Evolutionary conservation across 1,140 invertebrate species (phyloP), one percentile per base, ranked within the genome.

Genomic region (Galleria mellonella): DNA sequence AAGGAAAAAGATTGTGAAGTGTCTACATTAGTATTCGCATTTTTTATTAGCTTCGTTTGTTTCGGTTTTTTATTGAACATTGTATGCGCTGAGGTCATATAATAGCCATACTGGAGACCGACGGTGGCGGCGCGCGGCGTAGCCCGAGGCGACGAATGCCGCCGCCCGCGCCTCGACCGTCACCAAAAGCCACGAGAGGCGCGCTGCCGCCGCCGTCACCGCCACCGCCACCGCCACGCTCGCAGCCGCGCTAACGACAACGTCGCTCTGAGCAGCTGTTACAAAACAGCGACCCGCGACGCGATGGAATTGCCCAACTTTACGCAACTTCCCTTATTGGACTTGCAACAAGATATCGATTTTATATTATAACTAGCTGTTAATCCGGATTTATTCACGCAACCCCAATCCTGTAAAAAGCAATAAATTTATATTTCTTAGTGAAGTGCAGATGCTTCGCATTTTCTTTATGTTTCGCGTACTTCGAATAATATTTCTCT

Each of bases 311-410:
- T 69, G 39, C 55, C 46, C 51, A 68, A 68, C 49, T 59, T 68
- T 66, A 63, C 57, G 62, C 68, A 69, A 69, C 43, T 49, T 63
- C 68, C 65, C 53, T 56, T 66, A 63, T 60, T 53, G 51, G 54
- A 60, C 51, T 67, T 60, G 47, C 42, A 41, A 51, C 42, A 46
- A 54, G 43, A 57, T 56, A 58, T 55, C 51, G 27, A 14, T 13
- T 53, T 56, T 33, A 46, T 39, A 45, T 37, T 14, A 37, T 38
- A 30, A 45, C n/a, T 38, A 30, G 37, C n/a, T 7, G 33, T 35
- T 35, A 23, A n/a, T n/a, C n/a, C 17, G 17, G 2, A 23, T 6
- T 3, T 23, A 23, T 23, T 3, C 17, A 23, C 17, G n/a, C n/a
- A n/a, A n/a, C n/a, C n/a, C n/a, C n/a, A n/a, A n/a, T n/a, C n/a